Evolutionary conservation across 2,797 vertebrate genomes (phyloP), one percentile per base, ranked within the genome.

Genomic region (Benthosema pterotum): DNA sequence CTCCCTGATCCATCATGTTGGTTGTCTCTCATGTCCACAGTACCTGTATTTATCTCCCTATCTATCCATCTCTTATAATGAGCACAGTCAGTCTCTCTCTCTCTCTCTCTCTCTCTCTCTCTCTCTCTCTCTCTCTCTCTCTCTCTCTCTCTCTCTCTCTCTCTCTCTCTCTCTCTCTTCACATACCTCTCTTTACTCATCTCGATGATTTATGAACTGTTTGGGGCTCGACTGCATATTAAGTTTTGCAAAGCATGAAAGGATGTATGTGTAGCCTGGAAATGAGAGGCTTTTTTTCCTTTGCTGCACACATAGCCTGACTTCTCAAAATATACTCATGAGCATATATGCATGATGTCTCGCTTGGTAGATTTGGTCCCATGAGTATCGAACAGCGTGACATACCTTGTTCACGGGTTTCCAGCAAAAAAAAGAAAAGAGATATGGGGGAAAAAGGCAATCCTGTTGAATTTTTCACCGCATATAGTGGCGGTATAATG

Each of bases 21-120:
- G 72, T 77, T 67, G 56, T 71, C 76, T 42, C 69, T 73, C n/a
- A n/a, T n/a, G 50, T 79, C 76, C 67, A 72, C 58, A 57, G 67
- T 78, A n/a, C 48, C 55, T 64, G 60, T 72, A 87, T 88, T 87
- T 82, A 80, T 85, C 79, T 81, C 60, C 69, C 14, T 48, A 71
- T 88, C 83, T 75, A 91, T 91, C 77, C 80, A 84, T 93, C 88
- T 90, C 89, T 87, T 75, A 84, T 87, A 91, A 88, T 82, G 75
- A 82, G 74, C 69, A 63, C 60, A 15, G 76, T 78, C 80, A 77
- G 5, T 60, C 66, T 57, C 53, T 62, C 57, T 77, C 42, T 58
- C n/a, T n/a, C n/a, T n/a, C n/a, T 60, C 66, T 57, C 53, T 62
- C 57, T 77, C 42, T 58, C n/a, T 85, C 79, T 81, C 60, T 68